Base-by-base conservation (phyloP, 2,797 vertebrate species). In the Synanceia verrucosa region DNA sequence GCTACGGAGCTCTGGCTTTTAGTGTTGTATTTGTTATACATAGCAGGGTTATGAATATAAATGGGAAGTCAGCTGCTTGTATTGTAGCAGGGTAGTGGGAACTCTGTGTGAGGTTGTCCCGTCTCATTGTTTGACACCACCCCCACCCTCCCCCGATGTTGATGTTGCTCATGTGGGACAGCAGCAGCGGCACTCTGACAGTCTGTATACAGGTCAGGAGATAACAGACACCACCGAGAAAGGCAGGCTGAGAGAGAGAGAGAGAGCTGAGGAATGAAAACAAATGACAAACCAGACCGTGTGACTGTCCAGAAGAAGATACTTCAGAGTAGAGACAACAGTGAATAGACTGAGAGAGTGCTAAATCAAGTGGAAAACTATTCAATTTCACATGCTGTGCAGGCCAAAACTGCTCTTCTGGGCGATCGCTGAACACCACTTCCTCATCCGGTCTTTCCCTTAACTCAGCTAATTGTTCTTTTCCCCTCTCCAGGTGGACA, bases 401-500 rank as follows among this genome's bases (percentile, higher is more conserved):
- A 2, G 26, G 26, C 58, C 50, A 23, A 53, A 63, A 44, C n/a
- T 1, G 14, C 8, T 58, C 10, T 3, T 66, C 24, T 47, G 48
- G 9, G 28, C 26, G 47, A 1, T 19, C 29, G 23, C 63, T 67
- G 12, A 78, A 33, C 62, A 75, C 2, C 29, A 52, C 9, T 5
- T 44, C 36, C 26, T 71, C 46, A 44, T 28, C 23, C 24, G 51
- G 43, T 61, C 5, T 43, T 58, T 36, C 21, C 4, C n/a, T 26
- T 18, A 26, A 55, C 52, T 74, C 47, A 9, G 64, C 51, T 75
- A 53, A 73, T 41, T 19, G 9, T 70, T 57, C 14, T 46, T 39
- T 39, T 28, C n/a, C 61, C 23, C 63, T 36, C 47, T 61, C 0
- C 75, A 99, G 98, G 92, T 81, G 59, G 95, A 96, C 92, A 98